Percentiles rank a stretch among this genome's conserved stretches.
These are phyloP conservation scores for Halcyon badia DNA, from an alignment of 2,797 vertebrate species.

Conservation along the genomic window DNA sequence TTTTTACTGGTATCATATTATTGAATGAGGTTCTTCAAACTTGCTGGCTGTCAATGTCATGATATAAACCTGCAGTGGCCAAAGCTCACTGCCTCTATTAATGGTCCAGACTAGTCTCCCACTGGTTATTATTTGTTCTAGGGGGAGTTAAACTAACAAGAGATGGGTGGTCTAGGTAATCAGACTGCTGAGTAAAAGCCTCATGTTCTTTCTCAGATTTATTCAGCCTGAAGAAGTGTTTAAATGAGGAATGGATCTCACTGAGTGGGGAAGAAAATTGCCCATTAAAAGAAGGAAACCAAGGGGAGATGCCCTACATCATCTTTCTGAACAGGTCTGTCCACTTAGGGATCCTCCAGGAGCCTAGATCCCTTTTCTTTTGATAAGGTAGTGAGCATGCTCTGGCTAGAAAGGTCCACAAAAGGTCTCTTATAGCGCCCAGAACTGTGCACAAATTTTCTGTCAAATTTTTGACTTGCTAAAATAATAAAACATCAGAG, in stretches of 20 bases:
- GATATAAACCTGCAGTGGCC: not conserved
- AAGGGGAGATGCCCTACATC: not conserved
- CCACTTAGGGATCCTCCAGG: not conserved
- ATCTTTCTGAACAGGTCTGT: not conserved
- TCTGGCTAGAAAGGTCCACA: not conserved
- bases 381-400: not conserved
- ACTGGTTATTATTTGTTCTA: not conserved
- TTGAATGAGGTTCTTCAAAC: not conserved
- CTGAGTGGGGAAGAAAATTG: not conserved
- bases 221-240: not conserved
- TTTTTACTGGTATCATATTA: not conserved
- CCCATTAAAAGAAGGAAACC: not conserved
- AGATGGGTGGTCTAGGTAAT: not conserved
- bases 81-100: not conserved
- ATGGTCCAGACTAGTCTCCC: not conserved
- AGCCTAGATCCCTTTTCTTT: not conserved
- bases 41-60: not conserved
- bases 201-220: not conserved
- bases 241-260: not conserved
- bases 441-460: not conserved
- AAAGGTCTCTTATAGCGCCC: not conserved
- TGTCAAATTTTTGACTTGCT: not conserved
- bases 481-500: not conserved
- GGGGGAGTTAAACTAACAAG: conserved; percentile 12
- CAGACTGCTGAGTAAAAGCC: not conserved